Evolutionary conservation across 2,113 vertebrate species (phyloP), one percentile per base, ranked within the genome.

Genomic region (Cynoglossus semilaevis): DNA sequence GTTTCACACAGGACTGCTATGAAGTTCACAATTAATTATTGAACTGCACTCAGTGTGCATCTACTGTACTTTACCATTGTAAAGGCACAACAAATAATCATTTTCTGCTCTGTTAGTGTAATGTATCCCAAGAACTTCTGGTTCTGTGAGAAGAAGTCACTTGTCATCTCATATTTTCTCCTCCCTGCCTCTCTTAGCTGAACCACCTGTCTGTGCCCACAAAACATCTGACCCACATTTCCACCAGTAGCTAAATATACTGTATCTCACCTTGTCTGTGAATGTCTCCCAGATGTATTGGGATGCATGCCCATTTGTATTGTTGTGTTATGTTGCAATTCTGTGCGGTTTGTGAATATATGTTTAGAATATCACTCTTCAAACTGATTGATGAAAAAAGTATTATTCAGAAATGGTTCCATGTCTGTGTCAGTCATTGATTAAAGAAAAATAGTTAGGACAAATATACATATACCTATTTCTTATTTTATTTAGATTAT

Each of bases 221-320:
- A 80, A 83, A 67, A 70, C 82, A 79, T 83, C 80, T 86, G 76
- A 87, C 80, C 79, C 76, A 81, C 79, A 85, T 86, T 59, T 80
- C 69, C 54, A 67, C 69, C 53, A 72, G 72, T 73, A 78, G 75
- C 80, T 75, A 71, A 62, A 69, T 72, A 74, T 80, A 62, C 67
- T 73, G 73, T 81, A 86, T 77, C 74, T 83, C 70, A 60, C 70
- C 65, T 70, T 87, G 81, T 78, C 83, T 57, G 65, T 82, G 48
- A 72, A 74, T 66, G 70, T 74, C 72, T 84, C 67, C 18, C 76
- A 71, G 69, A 80, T 77, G 63, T 62, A 74, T 56, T 69, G 35
- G 79, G 74, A 60, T 67, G 84, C 71, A 82, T 85, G 80, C 11
- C 43, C 18, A 2, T 68, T 65, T 45, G 58, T 72, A 42, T 51